phyloP scores from a whole-genome alignment of 2,888 invertebrate genomes.

The Mesochorus sp. region DNA sequence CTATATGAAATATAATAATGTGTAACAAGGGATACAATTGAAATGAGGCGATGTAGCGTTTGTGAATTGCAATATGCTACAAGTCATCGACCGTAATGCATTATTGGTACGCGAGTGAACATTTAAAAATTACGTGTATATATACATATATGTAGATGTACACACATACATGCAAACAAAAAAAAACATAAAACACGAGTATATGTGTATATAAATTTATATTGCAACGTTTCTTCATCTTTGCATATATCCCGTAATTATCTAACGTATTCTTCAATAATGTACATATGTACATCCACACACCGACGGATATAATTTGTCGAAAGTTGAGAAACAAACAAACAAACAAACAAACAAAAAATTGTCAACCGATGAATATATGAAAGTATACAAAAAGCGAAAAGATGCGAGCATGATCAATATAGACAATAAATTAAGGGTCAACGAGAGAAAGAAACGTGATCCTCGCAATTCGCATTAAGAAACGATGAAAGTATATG shows the following conservation, averaged over 20 bases:
- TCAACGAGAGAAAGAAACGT: constrained; percentile 22
- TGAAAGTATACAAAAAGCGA: constrained; percentile 6
- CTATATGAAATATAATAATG: constrained; percentile 68
- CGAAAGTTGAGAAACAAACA: constrained; percentile 3
- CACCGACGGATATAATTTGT: constrained; percentile 31
- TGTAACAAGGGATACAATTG: constrained; percentile 46
- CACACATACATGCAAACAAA: background rate
- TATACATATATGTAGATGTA: background rate
- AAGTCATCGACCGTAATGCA: too few species aligned
- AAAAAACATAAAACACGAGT: constrained; percentile 6
- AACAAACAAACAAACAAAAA: too few species aligned
- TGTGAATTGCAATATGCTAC: constrained; percentile 34
- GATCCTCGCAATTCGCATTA: constrained; percentile 40
- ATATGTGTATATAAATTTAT: constrained; percentile 47
- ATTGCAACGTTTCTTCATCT: constrained; percentile 52
- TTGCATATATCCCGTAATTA: constrained; percentile 46
- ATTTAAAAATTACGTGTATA: background rate
- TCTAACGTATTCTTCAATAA: constrained; percentile 41
- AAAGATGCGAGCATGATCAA: background rate
- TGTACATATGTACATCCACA: constrained; percentile 63
- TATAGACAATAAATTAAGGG: constrained; percentile 51
- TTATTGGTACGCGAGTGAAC: background rate
- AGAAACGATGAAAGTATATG: constrained; percentile 51
- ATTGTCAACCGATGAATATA: background rate
- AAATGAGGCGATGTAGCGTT: constrained; percentile 53